Conservation (phyloP, 53 echinoderm and acorn worm species). For the Temnopleurus reevesii region DNA sequence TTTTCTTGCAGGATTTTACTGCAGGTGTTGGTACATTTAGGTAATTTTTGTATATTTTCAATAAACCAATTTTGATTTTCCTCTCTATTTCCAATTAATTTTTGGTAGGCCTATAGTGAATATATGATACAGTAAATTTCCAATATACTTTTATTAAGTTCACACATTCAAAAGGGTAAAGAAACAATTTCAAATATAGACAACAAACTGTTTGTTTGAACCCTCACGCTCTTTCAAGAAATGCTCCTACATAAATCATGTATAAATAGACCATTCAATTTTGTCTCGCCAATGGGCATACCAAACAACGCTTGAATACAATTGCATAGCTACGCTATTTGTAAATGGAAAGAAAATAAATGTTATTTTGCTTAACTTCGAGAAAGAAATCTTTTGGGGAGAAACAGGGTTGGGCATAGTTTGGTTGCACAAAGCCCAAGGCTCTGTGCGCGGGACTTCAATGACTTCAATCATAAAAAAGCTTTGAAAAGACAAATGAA, state of each 20-base stretch:
- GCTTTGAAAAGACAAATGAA: background rate
- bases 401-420: background rate
- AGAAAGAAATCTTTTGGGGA: background rate
- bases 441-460: background rate
- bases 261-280: background rate
- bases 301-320: background rate
- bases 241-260: background rate
- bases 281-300: background rate
- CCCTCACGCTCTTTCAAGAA: background rate
- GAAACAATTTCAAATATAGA: no score
- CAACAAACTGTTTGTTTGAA: background rate
- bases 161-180: no score
- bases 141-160: no score
- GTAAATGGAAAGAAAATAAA: background rate
- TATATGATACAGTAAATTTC: no score
- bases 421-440: background rate
- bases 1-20: no score
- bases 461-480: background rate
- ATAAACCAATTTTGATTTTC: no score
- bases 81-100: no score
- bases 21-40: no score
- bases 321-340: background rate
- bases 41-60: no score
- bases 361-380: background rate
- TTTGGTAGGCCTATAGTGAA: no score